Evolutionary conservation across 2,113 vertebrate genomes (phyloP).

Genomic region (Acrocephalus kingi): DNA sequence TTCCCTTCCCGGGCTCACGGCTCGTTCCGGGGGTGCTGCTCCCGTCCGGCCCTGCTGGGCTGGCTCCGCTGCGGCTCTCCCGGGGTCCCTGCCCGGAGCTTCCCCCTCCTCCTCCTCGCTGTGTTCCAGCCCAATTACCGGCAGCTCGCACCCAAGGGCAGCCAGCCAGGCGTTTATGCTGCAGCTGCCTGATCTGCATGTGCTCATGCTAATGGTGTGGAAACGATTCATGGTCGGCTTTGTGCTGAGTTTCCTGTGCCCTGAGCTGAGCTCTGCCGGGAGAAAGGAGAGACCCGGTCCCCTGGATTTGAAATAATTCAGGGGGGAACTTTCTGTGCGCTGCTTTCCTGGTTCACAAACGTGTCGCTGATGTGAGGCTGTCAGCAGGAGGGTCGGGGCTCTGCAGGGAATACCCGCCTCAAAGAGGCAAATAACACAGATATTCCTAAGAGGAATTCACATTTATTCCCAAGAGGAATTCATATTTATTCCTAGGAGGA

Average conservation of each 20-base stretch:
- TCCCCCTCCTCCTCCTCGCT: neutral
- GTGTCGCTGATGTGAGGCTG: rapidly evolving
- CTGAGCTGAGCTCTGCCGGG: neutral
- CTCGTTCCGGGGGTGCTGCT: neutral
- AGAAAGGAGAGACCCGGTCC: neutral
- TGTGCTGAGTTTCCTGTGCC: neutral
- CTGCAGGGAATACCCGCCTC: rapidly evolving
- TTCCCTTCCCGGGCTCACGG: rapidly evolving
- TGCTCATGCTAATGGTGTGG: neutral
- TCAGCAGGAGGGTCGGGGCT: neutral
- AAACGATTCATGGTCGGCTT: neutral
- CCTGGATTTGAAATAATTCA: neutral
- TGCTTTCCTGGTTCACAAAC: neutral
- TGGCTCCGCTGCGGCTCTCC: neutral
- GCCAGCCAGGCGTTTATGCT: neutral
- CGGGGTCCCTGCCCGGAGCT: neutral
- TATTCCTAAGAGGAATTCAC: neutral
- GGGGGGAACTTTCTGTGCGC: neutral
- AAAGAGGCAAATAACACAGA: no score
- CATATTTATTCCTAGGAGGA: no score
- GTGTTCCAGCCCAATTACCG: neutral
- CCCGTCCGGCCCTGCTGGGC: rapidly evolving
- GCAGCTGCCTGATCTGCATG: constrained; percentile 46
- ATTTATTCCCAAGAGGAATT: neutral
- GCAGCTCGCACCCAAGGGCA: neutral